Percentiles rank a stretch among this genome's conserved stretches.
Evolutionary conservation across 1,140 invertebrate species (phyloP).

Genomic region (Mesaphorura yosii): DNA sequence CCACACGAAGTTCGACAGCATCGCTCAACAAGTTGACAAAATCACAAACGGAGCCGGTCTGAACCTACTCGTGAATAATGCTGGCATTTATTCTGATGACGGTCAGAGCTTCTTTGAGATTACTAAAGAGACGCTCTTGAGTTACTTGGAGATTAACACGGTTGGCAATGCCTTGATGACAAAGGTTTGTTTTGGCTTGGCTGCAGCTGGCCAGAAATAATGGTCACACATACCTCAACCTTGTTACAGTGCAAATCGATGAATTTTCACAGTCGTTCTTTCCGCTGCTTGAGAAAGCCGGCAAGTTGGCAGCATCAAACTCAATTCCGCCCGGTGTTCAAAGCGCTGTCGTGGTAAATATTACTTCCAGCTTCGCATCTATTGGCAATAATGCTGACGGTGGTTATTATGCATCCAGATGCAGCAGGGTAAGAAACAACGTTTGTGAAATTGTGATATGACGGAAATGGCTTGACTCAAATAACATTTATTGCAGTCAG

Average conservation of each 20-base stretch:
- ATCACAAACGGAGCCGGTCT: slow-evolving; percentile 11
- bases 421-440: slow-evolving; percentile 15
- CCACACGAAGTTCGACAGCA: slow-evolving; percentile 5
- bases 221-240: not conserved
- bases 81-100: slow-evolving; percentile 8
- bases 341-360: slow-evolving; percentile 13
- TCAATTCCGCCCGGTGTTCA: slow-evolving; percentile 10
- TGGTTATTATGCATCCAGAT: slow-evolving; percentile 15
- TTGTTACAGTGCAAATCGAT: not conserved
- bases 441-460: too few species aligned
- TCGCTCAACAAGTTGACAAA: slow-evolving; percentile 7
- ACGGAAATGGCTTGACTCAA: not conserved
- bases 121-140: slow-evolving; percentile 12
- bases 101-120: slow-evolving; percentile 6
- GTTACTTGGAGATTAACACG: slow-evolving; percentile 18
- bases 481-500: not conserved
- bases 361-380: slow-evolving; percentile 16
- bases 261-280: slow-evolving; percentile 10
- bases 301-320: not conserved
- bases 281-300: slow-evolving; percentile 15
- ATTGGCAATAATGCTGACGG: slow-evolving; percentile 11
- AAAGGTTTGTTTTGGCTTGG: slow-evolving; percentile 6
- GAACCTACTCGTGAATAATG: slow-evolving; percentile 24
- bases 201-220: not conserved
- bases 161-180: slow-evolving; percentile 9